Evolutionary conservation across 2,113 vertebrate genomes (phyloP).

Genomic region (Cryptomyrus ogoouensis): DNA sequence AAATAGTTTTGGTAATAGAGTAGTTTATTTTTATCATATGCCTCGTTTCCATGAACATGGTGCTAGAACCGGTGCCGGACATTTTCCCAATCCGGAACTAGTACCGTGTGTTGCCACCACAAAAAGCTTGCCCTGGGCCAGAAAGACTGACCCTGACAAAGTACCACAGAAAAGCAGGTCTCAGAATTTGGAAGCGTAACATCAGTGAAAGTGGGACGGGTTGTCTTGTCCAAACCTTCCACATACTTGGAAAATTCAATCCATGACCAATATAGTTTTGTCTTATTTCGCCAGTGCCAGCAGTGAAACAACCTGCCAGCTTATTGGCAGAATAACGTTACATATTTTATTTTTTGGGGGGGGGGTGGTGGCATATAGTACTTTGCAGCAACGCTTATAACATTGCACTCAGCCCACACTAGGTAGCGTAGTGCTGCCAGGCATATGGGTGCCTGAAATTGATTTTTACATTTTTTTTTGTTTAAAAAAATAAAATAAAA

Average conservation of each 20-base stretch:
- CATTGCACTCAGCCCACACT: neutral
- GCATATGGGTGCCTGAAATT: neutral
- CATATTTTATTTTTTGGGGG: no score
- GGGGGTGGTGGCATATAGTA: neutral
- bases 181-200: no score
- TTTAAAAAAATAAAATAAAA: neutral
- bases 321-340: no score
- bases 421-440: neutral
- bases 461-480: neutral
- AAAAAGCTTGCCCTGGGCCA: no score
- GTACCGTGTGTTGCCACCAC: no score
- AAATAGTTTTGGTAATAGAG: neutral
- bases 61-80: neutral
- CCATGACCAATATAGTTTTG: neutral
- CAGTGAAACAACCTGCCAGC: neutral
- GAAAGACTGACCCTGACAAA: no score
- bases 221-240: neutral
- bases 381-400: neutral
- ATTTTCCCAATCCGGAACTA: neutral
- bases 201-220: no score
- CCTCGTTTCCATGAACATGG: neutral
- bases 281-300: neutral
- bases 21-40: neutral
- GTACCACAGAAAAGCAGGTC: no score
- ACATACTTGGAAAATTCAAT: neutral